phyloP scores from a whole-genome alignment of 2,888 invertebrate genomes.

The Eupithecia pulchellata region DNA sequence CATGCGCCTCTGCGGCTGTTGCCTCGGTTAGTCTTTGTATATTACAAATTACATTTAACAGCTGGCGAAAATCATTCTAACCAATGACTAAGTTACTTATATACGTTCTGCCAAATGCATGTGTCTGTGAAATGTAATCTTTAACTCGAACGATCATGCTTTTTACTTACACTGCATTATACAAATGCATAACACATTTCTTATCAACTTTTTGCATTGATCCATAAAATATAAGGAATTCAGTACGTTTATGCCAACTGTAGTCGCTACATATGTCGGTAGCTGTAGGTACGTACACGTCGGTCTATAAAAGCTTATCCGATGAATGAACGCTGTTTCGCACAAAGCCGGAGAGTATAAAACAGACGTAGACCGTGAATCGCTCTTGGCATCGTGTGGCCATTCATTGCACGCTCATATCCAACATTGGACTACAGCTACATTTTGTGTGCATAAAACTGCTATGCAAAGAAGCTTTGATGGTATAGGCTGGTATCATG shows the following conservation, averaged over 20 bases:
- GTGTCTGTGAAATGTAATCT: constrained; percentile 11
- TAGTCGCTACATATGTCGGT: neutral
- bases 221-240: constrained; percentile 27
- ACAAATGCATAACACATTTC: constrained; percentile 17
- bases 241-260: constrained; percentile 14
- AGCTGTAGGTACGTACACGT: constrained; percentile 16
- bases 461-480: constrained; percentile 25
- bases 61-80: constrained; percentile 39
- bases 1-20: constrained; percentile 83
- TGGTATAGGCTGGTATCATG: neutral
- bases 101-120: neutral
- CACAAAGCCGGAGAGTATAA: constrained; percentile 35
- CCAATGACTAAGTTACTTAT: constrained; percentile 25
- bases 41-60: constrained; percentile 23
- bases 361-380: constrained; percentile 33
- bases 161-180: constrained; percentile 19
- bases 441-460: constrained; percentile 11
- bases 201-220: constrained; percentile 21
- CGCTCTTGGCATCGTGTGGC: constrained; percentile 37
- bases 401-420: constrained; percentile 47
- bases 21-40: constrained; percentile 72
- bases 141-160: neutral
- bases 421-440: constrained; percentile 4
- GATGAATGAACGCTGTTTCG: constrained; percentile 48
- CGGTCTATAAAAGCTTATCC: constrained; percentile 8